A percentile compares a stretch with the other conserved stretches of the same genome.
Conservation (phyloP, 2,797 vertebrate genomes). For the Chaetodon trifasciatus region DNA sequence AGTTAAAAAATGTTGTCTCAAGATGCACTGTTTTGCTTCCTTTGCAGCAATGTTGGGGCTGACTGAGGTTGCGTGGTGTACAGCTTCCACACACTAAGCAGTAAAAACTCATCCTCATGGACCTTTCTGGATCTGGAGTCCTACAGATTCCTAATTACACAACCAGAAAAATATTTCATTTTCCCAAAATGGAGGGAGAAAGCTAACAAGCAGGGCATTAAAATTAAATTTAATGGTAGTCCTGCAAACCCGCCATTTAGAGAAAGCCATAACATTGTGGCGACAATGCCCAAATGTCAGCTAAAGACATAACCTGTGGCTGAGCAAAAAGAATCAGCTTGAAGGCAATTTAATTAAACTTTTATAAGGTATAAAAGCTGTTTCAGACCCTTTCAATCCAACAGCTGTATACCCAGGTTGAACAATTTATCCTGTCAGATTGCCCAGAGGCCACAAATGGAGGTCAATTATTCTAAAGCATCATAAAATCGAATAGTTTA, state of each 20-base stretch:
- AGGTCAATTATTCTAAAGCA: constrained; percentile 23
- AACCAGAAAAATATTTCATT: neutral
- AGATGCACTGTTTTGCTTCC: constrained; percentile 17
- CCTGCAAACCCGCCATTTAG: constrained; percentile 17
- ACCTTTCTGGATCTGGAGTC: neutral
- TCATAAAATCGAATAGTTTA: constrained; percentile 16
- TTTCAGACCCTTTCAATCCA: constrained; percentile 24
- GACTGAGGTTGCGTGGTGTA: constrained; percentile 2
- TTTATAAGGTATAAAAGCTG: constrained; percentile 41
- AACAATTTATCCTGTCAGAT: constrained; percentile 16
- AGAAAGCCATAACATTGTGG: constrained; percentile 34
- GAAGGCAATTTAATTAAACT: constrained; percentile 39
- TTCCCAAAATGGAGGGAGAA: neutral
- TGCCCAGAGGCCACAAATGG: neutral
- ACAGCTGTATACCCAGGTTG: constrained; percentile 1
- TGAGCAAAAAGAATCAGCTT: constrained; percentile 18
- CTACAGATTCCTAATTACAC: neutral
- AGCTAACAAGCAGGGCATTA: constrained; percentile 14
- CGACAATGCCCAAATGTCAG: constrained; percentile 29
- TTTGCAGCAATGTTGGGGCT: neutral
- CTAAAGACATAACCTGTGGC: constrained; percentile 18
- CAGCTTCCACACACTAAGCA: neutral
- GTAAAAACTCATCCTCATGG: neutral
- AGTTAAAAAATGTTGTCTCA: constrained; percentile 26
- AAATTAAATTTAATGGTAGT: constrained; percentile 4